Base-by-base conservation (phyloP, 2,113 vertebrate species). In the Aphyosemion australe region DNA sequence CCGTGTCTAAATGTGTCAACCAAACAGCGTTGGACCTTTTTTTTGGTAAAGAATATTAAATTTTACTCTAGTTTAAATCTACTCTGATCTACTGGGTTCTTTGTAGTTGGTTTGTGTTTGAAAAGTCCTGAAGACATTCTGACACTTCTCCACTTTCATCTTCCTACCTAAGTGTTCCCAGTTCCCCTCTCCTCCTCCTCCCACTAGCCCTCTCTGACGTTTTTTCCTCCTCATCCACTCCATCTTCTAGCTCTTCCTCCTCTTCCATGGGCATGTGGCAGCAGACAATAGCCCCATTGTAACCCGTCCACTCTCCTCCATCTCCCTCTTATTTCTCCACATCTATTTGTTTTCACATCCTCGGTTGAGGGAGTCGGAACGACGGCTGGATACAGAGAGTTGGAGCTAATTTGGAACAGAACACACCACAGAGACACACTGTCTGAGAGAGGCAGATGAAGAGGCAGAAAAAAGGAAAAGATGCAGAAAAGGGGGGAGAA, bases 331-430 rank as follows among this genome's bases (percentile, higher is more conserved):
- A 53, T 12, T 26, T 20, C 53, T 65, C 42, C 13, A 50, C n/a
- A 76, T 84, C 76, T 80, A 87, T 89, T 86, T 90, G 82, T 90
- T 88, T 89, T 88, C 79, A 85, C 78, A 83, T 86, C 83, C 72
- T 69, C 2, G 72, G 77, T 74, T 5, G 52, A 70, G 68, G 63
- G 78, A 75, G 68, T 61, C 60, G 68, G 39, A 80, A 76, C 65
- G 47, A 53, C 41, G 69, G 76, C 65, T 2, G 74, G 61, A 56
- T 78, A 65, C 71, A 64, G 74, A 78, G 69, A 78, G 78, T 76
- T 41, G 2, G 65, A 66, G 81, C 74, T 85, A 86, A 90, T 87
- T 85, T 85, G 65, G 85, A 84, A 74, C 84, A 89, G 87, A 87
- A 70, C 60, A 10, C 60, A 37, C 4, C 69, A 48, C 68, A 79